These are phyloP conservation scores for Argentina silus DNA, from an alignment of 2,797 vertebrate genomes.

Conservation along the genomic window DNA sequence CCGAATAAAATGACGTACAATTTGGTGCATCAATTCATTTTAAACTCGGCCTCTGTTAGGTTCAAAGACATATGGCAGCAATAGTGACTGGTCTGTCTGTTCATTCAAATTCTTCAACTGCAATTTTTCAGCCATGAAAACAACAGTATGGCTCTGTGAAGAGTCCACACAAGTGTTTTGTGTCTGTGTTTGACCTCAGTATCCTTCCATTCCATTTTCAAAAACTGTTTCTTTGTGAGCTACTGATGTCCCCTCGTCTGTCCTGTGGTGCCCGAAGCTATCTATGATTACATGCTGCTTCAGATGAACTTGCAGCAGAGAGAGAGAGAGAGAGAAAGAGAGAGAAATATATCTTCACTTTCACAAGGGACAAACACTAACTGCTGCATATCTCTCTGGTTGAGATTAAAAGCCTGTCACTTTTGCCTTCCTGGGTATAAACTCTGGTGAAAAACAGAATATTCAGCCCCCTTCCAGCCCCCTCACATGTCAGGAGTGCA, in stretches of 20 bases:
- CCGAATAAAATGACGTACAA: slow-evolving; percentile 40
- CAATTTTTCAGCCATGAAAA: slow-evolving; percentile 57
- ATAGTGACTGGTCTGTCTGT: slow-evolving; percentile 41
- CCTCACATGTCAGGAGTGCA: slow-evolving; percentile 22
- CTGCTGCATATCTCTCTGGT: slow-evolving; percentile 27
- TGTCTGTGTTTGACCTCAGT: slow-evolving; percentile 65
- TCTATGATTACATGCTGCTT: slow-evolving; percentile 65
- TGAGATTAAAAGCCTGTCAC: slow-evolving; percentile 47
- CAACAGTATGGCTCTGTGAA: slow-evolving; percentile 18
- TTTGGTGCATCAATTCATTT: slow-evolving; percentile 53
- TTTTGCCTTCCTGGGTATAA: slow-evolving; percentile 22
- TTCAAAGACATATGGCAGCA: slow-evolving; percentile 34
- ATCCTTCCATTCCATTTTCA: slow-evolving; percentile 66
- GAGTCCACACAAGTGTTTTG: slow-evolving; percentile 49
- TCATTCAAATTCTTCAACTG: slow-evolving; percentile 38
- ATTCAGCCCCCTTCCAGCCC: slow-evolving; percentile 27
- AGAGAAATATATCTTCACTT: slow-evolving; percentile 27
- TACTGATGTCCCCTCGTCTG: slow-evolving; percentile 55
- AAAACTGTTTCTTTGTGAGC: slow-evolving; percentile 70
- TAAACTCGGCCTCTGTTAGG: slow-evolving; percentile 52
- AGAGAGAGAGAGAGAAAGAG: neutral
- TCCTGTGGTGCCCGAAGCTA: slow-evolving; percentile 61
- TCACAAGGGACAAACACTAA: slow-evolving; percentile 34
- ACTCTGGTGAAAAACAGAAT: slow-evolving; percentile 40
- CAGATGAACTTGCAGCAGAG: slow-evolving; percentile 66